phyloP scores from a whole-genome alignment of 1,140 invertebrate species.

The Hermetia illucens region DNA sequence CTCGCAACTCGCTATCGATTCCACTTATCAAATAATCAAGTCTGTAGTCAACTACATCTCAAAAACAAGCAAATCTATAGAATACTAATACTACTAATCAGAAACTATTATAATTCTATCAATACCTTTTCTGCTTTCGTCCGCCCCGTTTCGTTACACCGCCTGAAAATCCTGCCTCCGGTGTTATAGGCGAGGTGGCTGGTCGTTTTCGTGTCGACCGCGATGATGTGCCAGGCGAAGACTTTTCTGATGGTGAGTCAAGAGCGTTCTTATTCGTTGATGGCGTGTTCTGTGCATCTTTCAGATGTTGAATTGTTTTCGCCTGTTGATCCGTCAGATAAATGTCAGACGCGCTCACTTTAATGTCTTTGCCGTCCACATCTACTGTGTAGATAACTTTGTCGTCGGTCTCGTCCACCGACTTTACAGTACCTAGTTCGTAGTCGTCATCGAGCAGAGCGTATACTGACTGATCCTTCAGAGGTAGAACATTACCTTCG shows the following conservation, averaged over 20 bases:
- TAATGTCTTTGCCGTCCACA: conserved; percentile 32
- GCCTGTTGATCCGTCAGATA: conserved; percentile 36
- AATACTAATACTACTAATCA: too few species aligned
- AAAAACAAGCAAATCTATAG: too few species aligned
- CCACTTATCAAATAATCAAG: too few species aligned
- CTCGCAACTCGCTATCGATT: too few species aligned
- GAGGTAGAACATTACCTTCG: conserved; percentile 31
- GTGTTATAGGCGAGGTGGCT: not conserved
- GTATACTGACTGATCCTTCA: conserved; percentile 34
- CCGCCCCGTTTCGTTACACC: not conserved
- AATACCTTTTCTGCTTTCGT: conserved; percentile 5
- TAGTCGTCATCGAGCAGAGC: conserved; percentile 34
- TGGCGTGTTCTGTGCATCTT: not conserved
- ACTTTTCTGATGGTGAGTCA: not conserved
- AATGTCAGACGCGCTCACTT: conserved; percentile 32
- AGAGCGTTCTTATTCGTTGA: not conserved
- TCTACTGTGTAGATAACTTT: conserved; percentile 33
- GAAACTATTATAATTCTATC: conserved; percentile 1
- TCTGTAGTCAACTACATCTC: too few species aligned
- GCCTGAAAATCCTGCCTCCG: conserved; percentile 5
- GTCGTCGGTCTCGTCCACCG: conserved; percentile 30
- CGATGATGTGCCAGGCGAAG: not conserved
- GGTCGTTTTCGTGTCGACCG: not conserved
- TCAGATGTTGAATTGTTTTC: conserved; percentile 19
- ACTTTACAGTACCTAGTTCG: conserved; percentile 32